Evolutionary conservation across 2,888 invertebrate species (phyloP).

Genomic region (Rutpela maculata): DNA sequence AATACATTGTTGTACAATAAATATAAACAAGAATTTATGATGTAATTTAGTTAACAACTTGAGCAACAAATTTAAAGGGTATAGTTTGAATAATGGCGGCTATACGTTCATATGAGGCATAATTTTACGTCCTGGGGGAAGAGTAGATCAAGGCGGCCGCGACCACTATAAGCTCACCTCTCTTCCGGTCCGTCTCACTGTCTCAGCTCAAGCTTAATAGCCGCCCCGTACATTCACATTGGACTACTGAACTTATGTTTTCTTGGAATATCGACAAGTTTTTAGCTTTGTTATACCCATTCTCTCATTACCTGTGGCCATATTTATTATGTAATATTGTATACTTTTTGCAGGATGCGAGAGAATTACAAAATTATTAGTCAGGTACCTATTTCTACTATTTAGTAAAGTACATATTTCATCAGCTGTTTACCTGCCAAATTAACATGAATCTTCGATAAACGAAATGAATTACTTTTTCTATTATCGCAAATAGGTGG

Average conservation of each 20-base stretch:
- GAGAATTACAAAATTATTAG: too few relatives aligned
- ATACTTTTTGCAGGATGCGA: too few relatives aligned
- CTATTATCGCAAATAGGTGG: too few relatives aligned
- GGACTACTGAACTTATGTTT: background rate
- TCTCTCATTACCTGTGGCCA: too few relatives aligned
- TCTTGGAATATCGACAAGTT: background rate
- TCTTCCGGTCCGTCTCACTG: conserved; percentile 36
- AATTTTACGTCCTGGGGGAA: conserved; percentile 63
- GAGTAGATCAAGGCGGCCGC: conserved; percentile 61
- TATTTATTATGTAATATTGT: too few relatives aligned
- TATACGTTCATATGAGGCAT: conserved; percentile 63
- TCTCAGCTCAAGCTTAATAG: conserved; percentile 11
- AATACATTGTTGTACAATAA: conserved; percentile 62
- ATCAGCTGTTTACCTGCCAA: too few relatives aligned
- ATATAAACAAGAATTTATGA: conserved; percentile 66
- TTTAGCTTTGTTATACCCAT: too few relatives aligned
- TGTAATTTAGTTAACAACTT: conserved; percentile 65
- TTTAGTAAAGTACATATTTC: too few relatives aligned
- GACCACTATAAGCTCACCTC: conserved; percentile 54
- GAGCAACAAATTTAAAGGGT: conserved; percentile 65
- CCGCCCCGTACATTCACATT: background rate
- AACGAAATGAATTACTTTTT: too few relatives aligned
- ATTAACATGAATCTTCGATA: too few relatives aligned
- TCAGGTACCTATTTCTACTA: too few relatives aligned
- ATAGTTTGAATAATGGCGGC: conserved; percentile 65